Evolutionary conservation across 2,888 invertebrate genomes (phyloP).

Genomic region (Aleiodes alternator): DNA sequence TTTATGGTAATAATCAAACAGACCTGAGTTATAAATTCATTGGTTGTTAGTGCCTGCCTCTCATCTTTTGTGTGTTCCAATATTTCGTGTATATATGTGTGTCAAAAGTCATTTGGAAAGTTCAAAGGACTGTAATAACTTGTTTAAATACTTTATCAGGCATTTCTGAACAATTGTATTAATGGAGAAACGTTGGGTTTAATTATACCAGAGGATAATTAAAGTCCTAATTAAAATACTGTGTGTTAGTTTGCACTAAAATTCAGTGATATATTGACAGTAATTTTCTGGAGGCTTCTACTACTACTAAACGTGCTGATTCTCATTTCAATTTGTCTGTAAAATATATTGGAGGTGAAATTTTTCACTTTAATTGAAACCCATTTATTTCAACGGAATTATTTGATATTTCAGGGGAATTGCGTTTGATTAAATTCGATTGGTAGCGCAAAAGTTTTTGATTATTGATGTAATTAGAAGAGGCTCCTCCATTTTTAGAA

Average conservation of each 20-base stretch:
- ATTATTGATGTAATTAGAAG: no score
- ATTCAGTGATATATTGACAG: background rate
- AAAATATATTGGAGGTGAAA: background rate
- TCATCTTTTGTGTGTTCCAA: background rate
- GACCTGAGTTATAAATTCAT: background rate
- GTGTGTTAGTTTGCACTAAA: background rate
- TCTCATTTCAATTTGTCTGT: background rate
- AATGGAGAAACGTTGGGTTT: background rate
- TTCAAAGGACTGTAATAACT: conserved; percentile 26
- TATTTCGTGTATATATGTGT: conserved; percentile 14
- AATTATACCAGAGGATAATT: conserved; percentile 13
- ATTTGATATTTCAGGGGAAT: no score
- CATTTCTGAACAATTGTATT: conserved; percentile 16
- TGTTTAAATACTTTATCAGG: conserved; percentile 14
- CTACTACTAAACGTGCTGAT: no score
- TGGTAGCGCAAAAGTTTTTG: no score
- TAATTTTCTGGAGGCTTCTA: background rate
- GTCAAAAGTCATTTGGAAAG: conserved; percentile 21
- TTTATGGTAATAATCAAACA: background rate
- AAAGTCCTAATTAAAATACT: conserved; percentile 18
- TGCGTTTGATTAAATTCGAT: no score
- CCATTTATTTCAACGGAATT: no score
- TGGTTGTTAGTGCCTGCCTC: conserved; percentile 5
- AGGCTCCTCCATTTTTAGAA: no score
- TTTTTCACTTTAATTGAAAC: no score